Percentiles rank a stretch among this genome's conserved stretches.
Evolutionary conservation across 2,888 invertebrate species (phyloP).

Genomic region (Orgyia antiqua): DNA sequence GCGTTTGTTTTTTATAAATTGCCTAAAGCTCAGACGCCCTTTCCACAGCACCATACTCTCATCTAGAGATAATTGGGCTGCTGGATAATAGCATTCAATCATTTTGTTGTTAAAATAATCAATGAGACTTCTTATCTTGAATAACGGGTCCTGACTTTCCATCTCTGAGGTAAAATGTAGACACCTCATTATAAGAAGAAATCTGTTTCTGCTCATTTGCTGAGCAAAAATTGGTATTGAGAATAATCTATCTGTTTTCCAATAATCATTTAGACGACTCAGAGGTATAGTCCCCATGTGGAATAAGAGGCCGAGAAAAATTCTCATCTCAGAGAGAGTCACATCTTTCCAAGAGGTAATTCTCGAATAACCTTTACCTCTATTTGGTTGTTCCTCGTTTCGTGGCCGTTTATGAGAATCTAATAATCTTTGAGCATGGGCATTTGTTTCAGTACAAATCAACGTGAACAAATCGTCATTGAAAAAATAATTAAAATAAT

Average conservation of each 20-base stretch:
- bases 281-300: slow-evolving; percentile 10
- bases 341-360: slow-evolving; percentile 11
- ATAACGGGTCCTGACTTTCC: slow-evolving; percentile 24
- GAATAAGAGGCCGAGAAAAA: slow-evolving; percentile 12
- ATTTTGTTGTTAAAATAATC: slow-evolving; percentile 35
- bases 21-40: no score
- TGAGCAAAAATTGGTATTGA: slow-evolving; percentile 16
- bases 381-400: no score
- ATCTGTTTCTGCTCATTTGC: slow-evolving; percentile 20
- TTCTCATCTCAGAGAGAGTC: slow-evolving; percentile 6
- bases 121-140: slow-evolving; percentile 18
- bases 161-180: no score
- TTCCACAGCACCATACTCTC: no score
- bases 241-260: background rate
- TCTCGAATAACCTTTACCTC: no score
- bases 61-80: no score
- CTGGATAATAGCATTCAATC: slow-evolving; percentile 19
- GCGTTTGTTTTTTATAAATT: slow-evolving; percentile 13
- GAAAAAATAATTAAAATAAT: no score
- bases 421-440: no score
- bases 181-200: slow-evolving; percentile 33
- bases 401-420: no score
- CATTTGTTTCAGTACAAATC: no score
- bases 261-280: background rate
- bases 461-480: no score